Percentiles rank a stretch among this genome's conserved stretches.
phyloP scores from a whole-genome alignment of 2,888 invertebrate species.

The Ectemnius cavifrons region DNA sequence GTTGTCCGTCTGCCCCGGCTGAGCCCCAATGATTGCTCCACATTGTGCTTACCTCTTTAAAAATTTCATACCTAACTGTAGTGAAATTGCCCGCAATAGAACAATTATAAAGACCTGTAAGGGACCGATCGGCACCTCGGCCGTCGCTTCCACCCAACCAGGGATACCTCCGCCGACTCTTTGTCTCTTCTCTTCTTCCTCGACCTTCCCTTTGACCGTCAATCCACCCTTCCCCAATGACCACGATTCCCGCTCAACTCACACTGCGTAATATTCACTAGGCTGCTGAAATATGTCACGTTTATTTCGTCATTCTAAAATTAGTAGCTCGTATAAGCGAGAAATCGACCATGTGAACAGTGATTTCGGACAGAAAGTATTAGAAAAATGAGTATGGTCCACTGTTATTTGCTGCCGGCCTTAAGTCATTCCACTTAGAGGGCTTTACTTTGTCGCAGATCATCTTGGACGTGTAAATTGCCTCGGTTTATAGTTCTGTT shows the following conservation, averaged over 20 bases:
- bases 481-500: conserved; percentile 2
- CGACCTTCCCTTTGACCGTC: background rate
- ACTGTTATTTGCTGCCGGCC: no score
- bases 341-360: no score
- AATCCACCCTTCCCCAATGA: no score
- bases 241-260: no score
- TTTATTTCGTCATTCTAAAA: no score
- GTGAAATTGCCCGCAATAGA: conserved; percentile 58
- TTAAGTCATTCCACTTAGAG: background rate
- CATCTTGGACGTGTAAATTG: background rate
- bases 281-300: no score
- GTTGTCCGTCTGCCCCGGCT: background rate
- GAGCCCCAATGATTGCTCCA: conserved; percentile 55
- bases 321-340: no score
- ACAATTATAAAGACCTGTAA: conserved; percentile 56
- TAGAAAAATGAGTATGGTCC: no score
- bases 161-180: no score
- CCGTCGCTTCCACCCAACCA: no score
- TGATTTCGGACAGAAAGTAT: no score
- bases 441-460: background rate
- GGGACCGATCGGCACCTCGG: conserved; percentile 20
- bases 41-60: conserved; percentile 60
- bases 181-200: background rate
- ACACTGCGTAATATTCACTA: no score
- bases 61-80: conserved; percentile 57